phyloP scores from a whole-genome alignment of 2,888 invertebrate species.

The Apotomis betuletana region DNA sequence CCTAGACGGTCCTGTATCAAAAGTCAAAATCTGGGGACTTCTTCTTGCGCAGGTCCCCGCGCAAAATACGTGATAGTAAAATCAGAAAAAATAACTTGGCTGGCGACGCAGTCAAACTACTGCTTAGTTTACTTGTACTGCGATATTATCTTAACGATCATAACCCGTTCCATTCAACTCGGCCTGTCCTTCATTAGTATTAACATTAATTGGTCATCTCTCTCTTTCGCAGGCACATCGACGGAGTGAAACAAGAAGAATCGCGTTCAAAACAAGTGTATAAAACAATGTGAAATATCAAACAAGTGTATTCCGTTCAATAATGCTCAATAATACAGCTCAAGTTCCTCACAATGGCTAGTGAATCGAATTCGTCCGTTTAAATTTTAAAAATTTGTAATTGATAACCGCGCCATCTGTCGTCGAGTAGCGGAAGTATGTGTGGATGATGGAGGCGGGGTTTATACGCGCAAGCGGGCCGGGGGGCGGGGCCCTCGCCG shows the following conservation, averaged over 20 bases:
- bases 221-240: conserved; percentile 61
- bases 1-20: too few species aligned
- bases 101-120: neutral
- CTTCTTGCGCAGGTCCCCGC: too few species aligned
- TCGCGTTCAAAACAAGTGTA: conserved; percentile 7
- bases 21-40: too few species aligned
- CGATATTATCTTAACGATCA: conserved; percentile 21
- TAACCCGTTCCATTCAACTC: conserved; percentile 36
- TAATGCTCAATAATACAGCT: conserved; percentile 47
- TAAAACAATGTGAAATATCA: conserved; percentile 46
- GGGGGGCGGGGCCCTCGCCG: conserved; percentile 56
- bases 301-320: conserved; percentile 39
- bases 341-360: conserved; percentile 69
- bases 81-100: too few species aligned
- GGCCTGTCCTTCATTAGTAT: conserved; percentile 18
- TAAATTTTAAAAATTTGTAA: conserved; percentile 52
- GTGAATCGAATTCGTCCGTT: conserved; percentile 62
- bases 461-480: conserved; percentile 71
- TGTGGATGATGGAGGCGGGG: conserved; percentile 76
- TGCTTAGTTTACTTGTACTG: neutral
- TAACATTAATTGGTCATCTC: conserved; percentile 31
- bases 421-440: conserved; percentile 59
- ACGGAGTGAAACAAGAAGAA: conserved; percentile 49
- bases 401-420: conserved; percentile 61
- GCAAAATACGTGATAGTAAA: too few species aligned